Evolutionary conservation across 2,113 vertebrate species (phyloP).

Genomic region (Terrapene triunguis): DNA sequence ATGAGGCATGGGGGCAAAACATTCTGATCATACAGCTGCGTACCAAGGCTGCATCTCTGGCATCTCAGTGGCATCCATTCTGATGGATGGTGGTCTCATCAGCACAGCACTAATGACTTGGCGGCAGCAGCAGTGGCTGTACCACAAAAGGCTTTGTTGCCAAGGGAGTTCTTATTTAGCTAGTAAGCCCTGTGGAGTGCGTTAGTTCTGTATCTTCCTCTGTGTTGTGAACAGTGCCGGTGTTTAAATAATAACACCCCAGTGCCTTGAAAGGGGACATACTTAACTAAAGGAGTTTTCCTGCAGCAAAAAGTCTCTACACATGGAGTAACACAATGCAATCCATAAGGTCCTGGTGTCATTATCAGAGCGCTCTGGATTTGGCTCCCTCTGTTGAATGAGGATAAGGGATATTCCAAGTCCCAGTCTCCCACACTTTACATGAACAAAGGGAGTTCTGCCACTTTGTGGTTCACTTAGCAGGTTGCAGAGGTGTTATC

Average conservation of each 20-base stretch:
- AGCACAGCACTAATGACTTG: background rate
- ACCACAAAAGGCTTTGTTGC: background rate
- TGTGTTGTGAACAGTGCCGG: background rate
- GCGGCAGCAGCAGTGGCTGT: background rate
- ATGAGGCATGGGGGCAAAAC: background rate
- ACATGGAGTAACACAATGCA: background rate
- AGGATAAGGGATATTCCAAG: background rate
- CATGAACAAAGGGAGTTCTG: accelerated
- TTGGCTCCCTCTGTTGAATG: accelerated
- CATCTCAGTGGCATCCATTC: background rate
- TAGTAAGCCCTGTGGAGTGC: background rate
- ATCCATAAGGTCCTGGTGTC: background rate
- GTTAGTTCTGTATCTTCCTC: background rate
- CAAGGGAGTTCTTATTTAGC: background rate
- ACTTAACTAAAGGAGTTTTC: background rate
- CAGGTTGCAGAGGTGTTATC: background rate
- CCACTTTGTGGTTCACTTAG: background rate
- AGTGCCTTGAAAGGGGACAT: background rate
- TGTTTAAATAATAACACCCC: background rate
- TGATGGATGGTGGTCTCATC: background rate
- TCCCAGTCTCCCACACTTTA: background rate
- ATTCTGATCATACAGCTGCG: background rate
- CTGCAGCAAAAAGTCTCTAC: background rate
- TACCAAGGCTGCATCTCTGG: background rate
- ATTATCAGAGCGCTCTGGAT: background rate